phyloP scores from a whole-genome alignment of 2,888 invertebrate genomes.

The Hirtodrosophila trivittata region DNA sequence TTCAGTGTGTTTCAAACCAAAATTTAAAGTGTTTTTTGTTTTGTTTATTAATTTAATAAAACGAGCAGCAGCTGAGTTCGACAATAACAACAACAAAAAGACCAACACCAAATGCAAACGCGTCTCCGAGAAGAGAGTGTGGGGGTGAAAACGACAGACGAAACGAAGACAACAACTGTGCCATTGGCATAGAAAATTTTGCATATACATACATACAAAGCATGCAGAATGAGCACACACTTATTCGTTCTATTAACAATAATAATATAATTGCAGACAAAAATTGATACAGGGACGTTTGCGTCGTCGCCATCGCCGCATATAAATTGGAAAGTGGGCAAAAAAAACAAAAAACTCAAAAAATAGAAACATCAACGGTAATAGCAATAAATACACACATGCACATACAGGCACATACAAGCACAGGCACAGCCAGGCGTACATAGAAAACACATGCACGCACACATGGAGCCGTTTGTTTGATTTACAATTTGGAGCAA shows the following conservation, averaged over 20 bases:
- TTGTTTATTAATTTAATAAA: background rate
- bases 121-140: conserved; percentile 37
- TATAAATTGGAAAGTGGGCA: conserved; percentile 70
- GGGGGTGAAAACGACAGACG: conserved; percentile 50
- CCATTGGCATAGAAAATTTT: conserved; percentile 76
- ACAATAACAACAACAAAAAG: conserved; percentile 20
- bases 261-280: conserved; percentile 52
- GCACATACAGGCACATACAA: conserved; percentile 22
- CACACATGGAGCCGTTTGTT: conserved; percentile 62
- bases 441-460: conserved; percentile 28
- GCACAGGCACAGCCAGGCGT: conserved; percentile 14
- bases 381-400: conserved; percentile 30
- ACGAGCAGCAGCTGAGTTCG: conserved; percentile 30
- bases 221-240: conserved; percentile 21
- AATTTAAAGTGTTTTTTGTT: no score
- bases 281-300: conserved; percentile 52
- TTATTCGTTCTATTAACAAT: conserved; percentile 32
- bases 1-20: no score
- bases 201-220: conserved; percentile 47
- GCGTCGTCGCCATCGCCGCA: conserved; percentile 36
- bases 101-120: conserved; percentile 32
- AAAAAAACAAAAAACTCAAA: conserved; percentile 17
- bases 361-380: conserved; percentile 53
- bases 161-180: conserved; percentile 53
- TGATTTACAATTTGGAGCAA: conserved; percentile 55